These are phyloP conservation scores for Eudasyphora cyanicolor DNA, from an alignment of 2,888 invertebrate genomes.

Conservation along the genomic window DNA sequence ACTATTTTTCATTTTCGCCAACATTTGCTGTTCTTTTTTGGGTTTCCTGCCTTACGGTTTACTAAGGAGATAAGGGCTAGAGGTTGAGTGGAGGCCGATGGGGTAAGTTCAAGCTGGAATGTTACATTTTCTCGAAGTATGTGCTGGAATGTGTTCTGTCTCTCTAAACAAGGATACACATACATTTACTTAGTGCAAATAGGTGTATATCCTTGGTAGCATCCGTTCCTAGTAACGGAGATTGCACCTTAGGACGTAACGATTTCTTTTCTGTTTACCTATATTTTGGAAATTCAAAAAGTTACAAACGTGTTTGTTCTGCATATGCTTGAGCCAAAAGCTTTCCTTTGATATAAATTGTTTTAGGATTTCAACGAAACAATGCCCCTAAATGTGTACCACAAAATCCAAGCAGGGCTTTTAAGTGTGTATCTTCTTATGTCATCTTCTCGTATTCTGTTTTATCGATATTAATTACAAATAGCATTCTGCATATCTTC, in stretches of 20 bases:
- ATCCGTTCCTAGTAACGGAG: neutral
- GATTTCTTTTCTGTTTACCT: too few relatives aligned
- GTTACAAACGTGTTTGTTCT: too few relatives aligned
- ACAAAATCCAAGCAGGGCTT: too few relatives aligned
- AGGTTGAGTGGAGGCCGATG: neutral
- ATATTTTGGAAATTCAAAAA: too few relatives aligned
- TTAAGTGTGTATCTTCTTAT: too few relatives aligned
- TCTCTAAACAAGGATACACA: neutral
- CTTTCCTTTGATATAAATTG: too few relatives aligned
- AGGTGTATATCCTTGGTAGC: neutral
- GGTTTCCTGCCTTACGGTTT: neutral
- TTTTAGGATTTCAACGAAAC: too few relatives aligned
- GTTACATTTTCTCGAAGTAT: constrained; percentile 1
- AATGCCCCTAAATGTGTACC: too few relatives aligned
- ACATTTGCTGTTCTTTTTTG: constrained; percentile 4
- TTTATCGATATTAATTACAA: too few relatives aligned
- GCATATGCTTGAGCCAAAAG: too few relatives aligned
- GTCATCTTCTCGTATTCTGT: too few relatives aligned
- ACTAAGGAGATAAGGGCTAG: neutral
- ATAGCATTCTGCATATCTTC: too few relatives aligned
- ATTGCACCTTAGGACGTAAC: neutral
- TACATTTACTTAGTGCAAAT: neutral
- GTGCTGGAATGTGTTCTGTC: constrained; percentile 8
- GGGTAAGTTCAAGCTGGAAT: neutral
- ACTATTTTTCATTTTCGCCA: constrained; percentile 38